These are phyloP conservation scores for Dryobota labecula DNA, from an alignment of 2,888 invertebrate genomes.

Conservation along the genomic window DNA sequence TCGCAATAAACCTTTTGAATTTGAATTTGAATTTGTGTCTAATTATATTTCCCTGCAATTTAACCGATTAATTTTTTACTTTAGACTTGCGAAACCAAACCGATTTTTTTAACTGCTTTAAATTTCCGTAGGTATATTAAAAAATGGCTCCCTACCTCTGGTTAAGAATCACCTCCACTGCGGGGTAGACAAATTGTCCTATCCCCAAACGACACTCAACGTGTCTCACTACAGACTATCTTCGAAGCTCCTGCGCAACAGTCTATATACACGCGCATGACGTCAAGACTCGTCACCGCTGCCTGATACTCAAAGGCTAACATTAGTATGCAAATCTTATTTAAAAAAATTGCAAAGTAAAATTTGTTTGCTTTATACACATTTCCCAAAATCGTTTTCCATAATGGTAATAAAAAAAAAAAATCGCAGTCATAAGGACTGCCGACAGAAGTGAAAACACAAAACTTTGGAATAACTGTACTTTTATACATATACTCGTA, in stretches of 20 bases:
- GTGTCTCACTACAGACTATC: slow-evolving; percentile 81
- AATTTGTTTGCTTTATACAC: slow-evolving; percentile 10
- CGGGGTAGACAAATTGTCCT: slow-evolving; percentile 60
- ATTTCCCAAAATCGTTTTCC: slow-evolving; percentile 38
- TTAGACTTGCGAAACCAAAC: slow-evolving; percentile 12
- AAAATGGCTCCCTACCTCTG: slow-evolving; percentile 68
- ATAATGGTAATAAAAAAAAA: slow-evolving; percentile 15
- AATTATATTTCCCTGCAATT: slow-evolving; percentile 22
- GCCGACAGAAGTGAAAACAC: too few relatives aligned
- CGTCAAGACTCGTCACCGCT: slow-evolving; percentile 73
- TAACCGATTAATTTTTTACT: slow-evolving; percentile 8
- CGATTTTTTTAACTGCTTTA: slow-evolving; percentile 5
- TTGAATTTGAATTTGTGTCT: too few relatives aligned
- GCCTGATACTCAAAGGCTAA: slow-evolving; percentile 40
- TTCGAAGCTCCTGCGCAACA: slow-evolving; percentile 79
- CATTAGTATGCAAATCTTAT: slow-evolving; percentile 59
- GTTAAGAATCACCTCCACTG: slow-evolving; percentile 58
- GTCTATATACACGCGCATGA: slow-evolving; percentile 84
- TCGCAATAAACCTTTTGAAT: too few relatives aligned
- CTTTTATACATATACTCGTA: too few relatives aligned
- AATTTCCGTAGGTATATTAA: slow-evolving; percentile 31
- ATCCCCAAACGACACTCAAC: slow-evolving; percentile 78
- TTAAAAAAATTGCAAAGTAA: slow-evolving; percentile 17
- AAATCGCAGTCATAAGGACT: too few relatives aligned
- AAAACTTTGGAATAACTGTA: too few relatives aligned